Evolutionary conservation across 2,888 invertebrate genomes (phyloP), one percentile per base, ranked within the genome.

Genomic region (Luperina testacea): DNA sequence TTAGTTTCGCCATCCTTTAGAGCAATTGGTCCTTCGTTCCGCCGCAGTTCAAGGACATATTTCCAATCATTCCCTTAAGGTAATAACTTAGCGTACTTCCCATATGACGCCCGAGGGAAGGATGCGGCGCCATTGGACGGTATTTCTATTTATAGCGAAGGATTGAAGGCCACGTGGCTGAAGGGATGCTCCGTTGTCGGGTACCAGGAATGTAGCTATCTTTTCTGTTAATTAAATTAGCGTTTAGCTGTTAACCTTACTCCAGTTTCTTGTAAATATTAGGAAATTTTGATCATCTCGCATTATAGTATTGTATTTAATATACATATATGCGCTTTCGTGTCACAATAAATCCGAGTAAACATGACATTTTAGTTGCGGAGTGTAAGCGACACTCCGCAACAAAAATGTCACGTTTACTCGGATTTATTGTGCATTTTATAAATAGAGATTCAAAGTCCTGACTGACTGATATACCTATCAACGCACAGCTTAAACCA

Each of bases 141-240:
- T 51, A 27, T 48, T 48, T 69, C 78, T 80, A 80, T 80, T 83
- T 83, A 80, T 80, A 80, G 77, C 11, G 15, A 77, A 83, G 83
- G 68, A 64, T 68, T 57, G 13, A 48, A 42, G 38, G 48, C 64
- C 64, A 77, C 32, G 48, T 64, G 61, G 20, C 24, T 17, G 9
- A 48, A 0, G 6, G n/a, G 48, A 38, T 13, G 2, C 32, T 57
- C 8, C n/a, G 61, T 5, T 20, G 42, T 20, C 38, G 38, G 24
- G 38, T 42, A 45, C 17, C 4, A 42, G 17, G 27, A 75, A 68
- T 82, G 27, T 76, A 17, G 27, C 38, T 57, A 42, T 24, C 9
- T 32, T n/a, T 75, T 45, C 45, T n/a, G 27, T 65, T 48, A 24
- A 81, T 81, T 64, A 27, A 64, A 81, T 64, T 64, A 72, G 0